Conservation (phyloP, 2,797 vertebrate species). For the Sciurus vulgaris region DNA sequence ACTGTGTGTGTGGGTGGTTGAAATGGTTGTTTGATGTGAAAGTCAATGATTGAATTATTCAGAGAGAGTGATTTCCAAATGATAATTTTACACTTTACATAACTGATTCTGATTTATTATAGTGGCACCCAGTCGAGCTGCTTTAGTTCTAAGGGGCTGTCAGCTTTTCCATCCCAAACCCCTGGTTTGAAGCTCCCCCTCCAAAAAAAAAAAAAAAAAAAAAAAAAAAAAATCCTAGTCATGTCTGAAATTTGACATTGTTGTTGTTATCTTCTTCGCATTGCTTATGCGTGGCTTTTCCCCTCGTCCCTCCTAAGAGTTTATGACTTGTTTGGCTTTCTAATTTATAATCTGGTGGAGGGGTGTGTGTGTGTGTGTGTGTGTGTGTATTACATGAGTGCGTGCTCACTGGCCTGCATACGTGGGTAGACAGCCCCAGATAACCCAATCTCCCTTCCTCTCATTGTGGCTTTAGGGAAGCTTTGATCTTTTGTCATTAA, state of each 20-base stretch:
- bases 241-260: constrained; percentile 69
- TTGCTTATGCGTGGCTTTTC: constrained; percentile 8
- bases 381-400: not conserved
- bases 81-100: constrained; percentile 91
- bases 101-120: constrained; percentile 90
- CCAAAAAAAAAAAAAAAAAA: not conserved
- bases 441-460: constrained; percentile 37
- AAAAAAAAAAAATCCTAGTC: not conserved
- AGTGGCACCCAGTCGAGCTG: constrained; percentile 79
- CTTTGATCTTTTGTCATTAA: constrained; percentile 63
- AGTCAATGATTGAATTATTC: constrained; percentile 91
- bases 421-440: constrained; percentile 37
- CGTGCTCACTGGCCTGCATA: not conserved
- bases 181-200: constrained; percentile 31
- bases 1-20: constrained; percentile 88
- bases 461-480: constrained; percentile 5
- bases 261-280: constrained; percentile 56
- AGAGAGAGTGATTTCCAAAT: constrained; percentile 89
- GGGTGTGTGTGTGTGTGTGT: not conserved
- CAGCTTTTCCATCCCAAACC: constrained; percentile 12
- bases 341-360: constrained; percentile 69
- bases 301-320: constrained; percentile 25
- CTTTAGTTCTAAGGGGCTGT: constrained; percentile 58
- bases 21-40: constrained; percentile 91
- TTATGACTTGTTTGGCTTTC: constrained; percentile 68